Conservation (phyloP, 2,888 invertebrate species). For the Carabus problematicus region DNA sequence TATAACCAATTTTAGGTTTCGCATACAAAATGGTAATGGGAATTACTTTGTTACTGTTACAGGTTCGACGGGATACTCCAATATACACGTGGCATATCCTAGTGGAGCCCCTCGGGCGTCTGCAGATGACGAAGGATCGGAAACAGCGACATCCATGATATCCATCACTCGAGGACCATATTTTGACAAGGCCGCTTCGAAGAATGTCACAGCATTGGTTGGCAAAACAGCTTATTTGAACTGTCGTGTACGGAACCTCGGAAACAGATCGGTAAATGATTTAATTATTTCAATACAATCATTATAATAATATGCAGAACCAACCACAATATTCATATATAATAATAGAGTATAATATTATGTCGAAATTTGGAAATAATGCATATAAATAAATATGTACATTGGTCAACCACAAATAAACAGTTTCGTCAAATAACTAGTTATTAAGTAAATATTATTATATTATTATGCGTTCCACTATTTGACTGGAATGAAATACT, state of each 20-base stretch:
- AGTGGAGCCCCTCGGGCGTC: constrained; percentile 30
- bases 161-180: constrained; percentile 66
- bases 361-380: too few species aligned
- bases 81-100: constrained; percentile 17
- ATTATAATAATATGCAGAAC: too few species aligned
- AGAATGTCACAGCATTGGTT: constrained; percentile 79
- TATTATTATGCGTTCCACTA: too few species aligned
- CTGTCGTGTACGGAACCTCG: constrained; percentile 78
- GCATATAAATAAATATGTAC: too few species aligned
- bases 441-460: too few species aligned
- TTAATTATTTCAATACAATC: too few species aligned
- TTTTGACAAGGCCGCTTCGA: constrained; percentile 74
- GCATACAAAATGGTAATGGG: background rate
- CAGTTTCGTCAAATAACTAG: too few species aligned
- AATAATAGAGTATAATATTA: too few species aligned
- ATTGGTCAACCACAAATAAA: too few species aligned
- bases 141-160: constrained; percentile 36
- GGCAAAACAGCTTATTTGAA: constrained; percentile 79
- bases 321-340: too few species aligned
- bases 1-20: too few species aligned
- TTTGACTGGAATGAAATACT: too few species aligned
- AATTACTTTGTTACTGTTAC: constrained; percentile 4
- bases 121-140: constrained; percentile 33
- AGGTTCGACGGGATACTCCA: constrained; percentile 23
- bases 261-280: constrained; percentile 75